Base-by-base conservation (phyloP, 2,113 vertebrate species). In the human region DNA sequence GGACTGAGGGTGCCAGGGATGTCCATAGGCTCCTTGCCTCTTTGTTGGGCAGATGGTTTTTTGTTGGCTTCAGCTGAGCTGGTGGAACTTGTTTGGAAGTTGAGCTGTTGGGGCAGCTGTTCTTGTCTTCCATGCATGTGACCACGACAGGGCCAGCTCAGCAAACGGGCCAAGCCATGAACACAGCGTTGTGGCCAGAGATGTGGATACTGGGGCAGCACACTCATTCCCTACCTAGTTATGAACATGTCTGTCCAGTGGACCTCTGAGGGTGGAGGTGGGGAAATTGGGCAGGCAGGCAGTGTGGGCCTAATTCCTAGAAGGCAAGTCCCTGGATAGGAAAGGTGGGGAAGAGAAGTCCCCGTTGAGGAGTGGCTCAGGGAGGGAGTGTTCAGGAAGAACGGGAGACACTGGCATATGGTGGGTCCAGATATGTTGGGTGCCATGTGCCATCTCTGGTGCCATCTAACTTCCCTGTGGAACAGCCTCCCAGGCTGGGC, bases 361-460 rank as follows among this genome's bases (percentile, higher is more conserved):
- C 48, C 48, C 30, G n/a, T 35, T 16, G 5, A 30, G 48, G 27
- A 10, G 30, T 17, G 8, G n/a, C 45, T 70, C 16, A 17, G 16
- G 61, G 12, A 64, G 61, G 61, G 27, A 64, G 3, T 32, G 12
- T 55, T n/a, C 9, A 12, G 7, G 27, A 76, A 70, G 27, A 68
- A 35, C 3, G 5, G 38, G 40, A 30, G 8, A 7, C 32, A 10
- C 4, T 27, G 40, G 70, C 8, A 1, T 89, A 18, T 6, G 12
- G 12, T 4, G 6, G 4, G 10, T 2, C 20, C 0, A 0, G 0
- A 0, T 2, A 5, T 2, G 0, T 64, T 9, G 32, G 30, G 2
- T 45, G 48, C 8, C 5, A 27, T 0, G 18, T n/a, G 2, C 22
- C 17, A 3, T 40, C 5, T 11, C 32, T 61, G 27, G 18, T 12